These are phyloP conservation scores for Acipenser transmontanus DNA, from an alignment of 2,797 vertebrate species.

Conservation along the genomic window DNA sequence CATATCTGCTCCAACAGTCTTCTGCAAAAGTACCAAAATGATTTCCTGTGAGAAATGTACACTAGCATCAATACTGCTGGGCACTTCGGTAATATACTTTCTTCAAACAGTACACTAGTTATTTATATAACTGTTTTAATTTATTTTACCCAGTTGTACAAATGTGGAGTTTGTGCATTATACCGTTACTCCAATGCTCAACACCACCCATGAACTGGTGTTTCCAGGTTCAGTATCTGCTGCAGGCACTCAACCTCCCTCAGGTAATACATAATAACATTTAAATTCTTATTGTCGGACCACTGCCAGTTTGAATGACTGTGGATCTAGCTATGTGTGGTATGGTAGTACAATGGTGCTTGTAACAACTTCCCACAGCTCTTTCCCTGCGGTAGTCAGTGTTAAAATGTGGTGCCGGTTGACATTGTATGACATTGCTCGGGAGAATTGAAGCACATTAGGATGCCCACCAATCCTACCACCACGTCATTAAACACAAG, in stretches of 20 bases:
- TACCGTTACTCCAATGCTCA: neutral
- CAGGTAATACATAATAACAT: slow-evolving; percentile 20
- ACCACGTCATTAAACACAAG: too few relatives aligned
- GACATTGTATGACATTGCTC: too few relatives aligned
- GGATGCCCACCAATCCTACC: too few relatives aligned
- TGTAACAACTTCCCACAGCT: slow-evolving; percentile 24
- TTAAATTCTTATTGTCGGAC: slow-evolving; percentile 16
- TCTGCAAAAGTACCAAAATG: too few relatives aligned
- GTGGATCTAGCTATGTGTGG: too few relatives aligned
- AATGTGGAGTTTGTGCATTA: neutral
- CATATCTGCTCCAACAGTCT: too few relatives aligned
- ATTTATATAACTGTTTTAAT: slow-evolving; percentile 19
- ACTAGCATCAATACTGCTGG: too few relatives aligned
- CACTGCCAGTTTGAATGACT: neutral
- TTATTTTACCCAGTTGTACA: slow-evolving; percentile 6
- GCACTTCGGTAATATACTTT: slow-evolving; percentile 4
- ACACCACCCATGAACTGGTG: neutral
- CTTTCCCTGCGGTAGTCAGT: slow-evolving; percentile 25
- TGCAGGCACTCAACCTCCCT: neutral
- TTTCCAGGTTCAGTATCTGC: too few relatives aligned
- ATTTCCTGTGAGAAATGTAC: too few relatives aligned
- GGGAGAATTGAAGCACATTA: too few relatives aligned
- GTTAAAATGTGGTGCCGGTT: slow-evolving; percentile 23
- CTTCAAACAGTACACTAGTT: slow-evolving; percentile 4
- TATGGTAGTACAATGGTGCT: slow-evolving; percentile 1